These are phyloP conservation scores for Taeniopygia guttata DNA, from an alignment of 2,797 vertebrate species.

Conservation along the genomic window DNA sequence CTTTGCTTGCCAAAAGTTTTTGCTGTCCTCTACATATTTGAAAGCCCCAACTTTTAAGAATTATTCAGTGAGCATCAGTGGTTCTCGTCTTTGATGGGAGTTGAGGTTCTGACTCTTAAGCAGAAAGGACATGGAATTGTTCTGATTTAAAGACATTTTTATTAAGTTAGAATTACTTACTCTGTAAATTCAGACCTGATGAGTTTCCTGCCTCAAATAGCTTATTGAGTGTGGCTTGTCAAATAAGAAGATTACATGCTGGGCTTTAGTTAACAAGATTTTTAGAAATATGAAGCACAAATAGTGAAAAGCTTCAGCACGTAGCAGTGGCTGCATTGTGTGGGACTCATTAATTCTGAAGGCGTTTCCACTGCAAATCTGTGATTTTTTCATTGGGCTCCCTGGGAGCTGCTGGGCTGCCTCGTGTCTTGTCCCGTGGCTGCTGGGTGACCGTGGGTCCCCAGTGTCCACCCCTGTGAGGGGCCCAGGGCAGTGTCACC, in stretches of 20 bases:
- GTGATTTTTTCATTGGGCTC: background rate
- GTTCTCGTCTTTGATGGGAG: background rate
- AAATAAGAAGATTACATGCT: conserved; percentile 25
- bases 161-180: conserved; percentile 34
- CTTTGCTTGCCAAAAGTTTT: background rate
- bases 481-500: background rate
- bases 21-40: background rate
- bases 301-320: background rate
- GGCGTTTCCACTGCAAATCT: conserved; percentile 6
- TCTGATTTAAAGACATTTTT: conserved; percentile 28
- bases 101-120: background rate
- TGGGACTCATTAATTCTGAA: background rate
- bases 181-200: conserved; percentile 28
- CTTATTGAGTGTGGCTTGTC: conserved; percentile 31
- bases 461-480: fast-evolving
- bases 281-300: conserved; percentile 21
- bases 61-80: fast-evolving
- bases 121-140: background rate
- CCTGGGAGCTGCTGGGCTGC: background rate
- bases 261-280: conserved; percentile 37
- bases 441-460: background rate
- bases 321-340: background rate
- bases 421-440: fast-evolving
- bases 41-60: background rate
- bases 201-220: conserved; percentile 36